Percentiles rank a stretch among this genome's conserved stretches.
These are phyloP conservation scores for Zaprionus kolodkinae DNA, from an alignment of 1,140 invertebrate genomes.

Conservation along the genomic window DNA sequence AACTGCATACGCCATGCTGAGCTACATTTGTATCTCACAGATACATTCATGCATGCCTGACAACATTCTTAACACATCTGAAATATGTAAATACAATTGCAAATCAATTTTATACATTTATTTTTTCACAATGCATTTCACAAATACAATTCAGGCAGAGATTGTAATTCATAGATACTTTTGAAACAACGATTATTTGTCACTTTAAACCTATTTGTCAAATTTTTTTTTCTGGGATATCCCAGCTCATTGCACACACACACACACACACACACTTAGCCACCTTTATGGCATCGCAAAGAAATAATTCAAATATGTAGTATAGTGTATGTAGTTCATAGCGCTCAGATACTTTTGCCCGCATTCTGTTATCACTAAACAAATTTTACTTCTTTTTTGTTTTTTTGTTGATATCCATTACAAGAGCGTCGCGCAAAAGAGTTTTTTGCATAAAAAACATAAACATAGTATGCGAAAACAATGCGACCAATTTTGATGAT, in stretches of 20 bases:
- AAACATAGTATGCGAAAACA: neutral
- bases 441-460: neutral
- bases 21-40: too few species aligned
- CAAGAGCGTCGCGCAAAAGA: neutral
- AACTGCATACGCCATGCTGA: too few species aligned
- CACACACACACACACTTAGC: too few species aligned
- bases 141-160: neutral
- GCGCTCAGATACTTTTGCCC: neutral
- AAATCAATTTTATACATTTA: neutral
- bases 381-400: neutral
- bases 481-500: slow-evolving; percentile 1
- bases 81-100: neutral
- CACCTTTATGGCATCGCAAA: neutral
- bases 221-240: neutral
- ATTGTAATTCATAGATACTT: neutral
- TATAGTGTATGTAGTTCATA: too few species aligned
- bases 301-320: neutral
- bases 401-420: neutral
- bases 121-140: neutral
- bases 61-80: neutral
- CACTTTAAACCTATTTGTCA: neutral
- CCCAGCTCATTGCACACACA: neutral
- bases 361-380: neutral
- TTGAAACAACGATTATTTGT: neutral
- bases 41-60: neutral